phyloP scores from a whole-genome alignment of 2,113 vertebrate species.

The Apodemus speciosus region DNA sequence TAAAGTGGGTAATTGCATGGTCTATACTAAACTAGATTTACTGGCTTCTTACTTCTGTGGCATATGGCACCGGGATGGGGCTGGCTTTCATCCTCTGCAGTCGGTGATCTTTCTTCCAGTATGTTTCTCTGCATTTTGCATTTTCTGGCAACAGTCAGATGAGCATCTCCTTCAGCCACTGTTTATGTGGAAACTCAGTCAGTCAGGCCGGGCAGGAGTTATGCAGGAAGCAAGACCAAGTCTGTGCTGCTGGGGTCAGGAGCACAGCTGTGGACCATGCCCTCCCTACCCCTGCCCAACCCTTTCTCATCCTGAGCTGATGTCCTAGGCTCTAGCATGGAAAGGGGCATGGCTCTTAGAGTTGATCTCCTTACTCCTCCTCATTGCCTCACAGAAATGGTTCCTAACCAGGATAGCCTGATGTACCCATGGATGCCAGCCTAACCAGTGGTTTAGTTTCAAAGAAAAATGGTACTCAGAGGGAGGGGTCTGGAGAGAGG shows the following conservation, averaged over 20 bases:
- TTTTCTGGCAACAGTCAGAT: neutral
- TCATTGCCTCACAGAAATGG: neutral
- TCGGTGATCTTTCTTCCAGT: neutral
- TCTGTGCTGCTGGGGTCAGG: too few species aligned
- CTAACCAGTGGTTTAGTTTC: neutral
- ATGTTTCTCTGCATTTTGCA: constrained; percentile 2
- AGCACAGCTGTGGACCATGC: fast-evolving
- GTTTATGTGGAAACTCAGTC: neutral
- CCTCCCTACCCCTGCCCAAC: fast-evolving
- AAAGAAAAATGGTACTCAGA: neutral
- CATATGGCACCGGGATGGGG: constrained; percentile 56
- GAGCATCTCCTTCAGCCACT: neutral
- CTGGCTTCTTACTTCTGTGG: constrained; percentile 54
- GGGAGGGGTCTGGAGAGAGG: neutral
- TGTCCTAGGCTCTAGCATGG: neutral
- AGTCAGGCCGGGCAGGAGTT: neutral
- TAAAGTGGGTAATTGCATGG: constrained; percentile 63
- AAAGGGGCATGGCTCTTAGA: neutral
- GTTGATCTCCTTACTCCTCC: neutral
- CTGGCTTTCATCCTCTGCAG: constrained; percentile 42
- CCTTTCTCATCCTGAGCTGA: neutral
- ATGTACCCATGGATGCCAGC: neutral
- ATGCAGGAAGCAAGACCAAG: neutral
- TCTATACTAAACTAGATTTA: constrained; percentile 69
- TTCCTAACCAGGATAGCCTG: neutral